Evolutionary conservation across 2,113 vertebrate genomes (phyloP).

Genomic region (Campylomormyrus tamandua): DNA sequence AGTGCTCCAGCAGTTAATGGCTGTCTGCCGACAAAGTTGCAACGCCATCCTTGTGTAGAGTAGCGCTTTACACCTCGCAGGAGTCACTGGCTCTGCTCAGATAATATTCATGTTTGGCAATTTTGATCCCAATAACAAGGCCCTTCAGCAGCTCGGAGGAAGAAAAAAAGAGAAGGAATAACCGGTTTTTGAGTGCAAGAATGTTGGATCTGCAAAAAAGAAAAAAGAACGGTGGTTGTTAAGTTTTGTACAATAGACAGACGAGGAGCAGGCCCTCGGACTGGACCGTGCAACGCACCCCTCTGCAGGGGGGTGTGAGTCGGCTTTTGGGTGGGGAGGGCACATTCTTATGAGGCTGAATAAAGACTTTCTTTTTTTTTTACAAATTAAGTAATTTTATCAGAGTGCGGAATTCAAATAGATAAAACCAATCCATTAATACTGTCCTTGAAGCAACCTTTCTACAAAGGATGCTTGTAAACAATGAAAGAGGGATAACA

Average conservation of each 20-base stretch:
- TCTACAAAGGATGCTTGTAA: slow-evolving; percentile 19
- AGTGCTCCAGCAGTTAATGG: slow-evolving; percentile 60
- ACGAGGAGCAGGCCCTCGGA: neutral
- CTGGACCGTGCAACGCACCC: neutral
- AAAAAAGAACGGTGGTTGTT: slow-evolving; percentile 54
- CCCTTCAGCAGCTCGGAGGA: slow-evolving; percentile 53
- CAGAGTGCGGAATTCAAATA: neutral
- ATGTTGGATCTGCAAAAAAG: slow-evolving; percentile 39
- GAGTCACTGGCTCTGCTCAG: slow-evolving; percentile 69
- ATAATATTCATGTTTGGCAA: slow-evolving; percentile 60
- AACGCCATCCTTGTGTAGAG: slow-evolving; percentile 73
- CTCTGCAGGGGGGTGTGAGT: neutral
- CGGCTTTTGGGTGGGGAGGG: neutral
- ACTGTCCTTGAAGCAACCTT: slow-evolving; percentile 28
- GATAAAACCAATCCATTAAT: neutral
- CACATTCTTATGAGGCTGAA: neutral
- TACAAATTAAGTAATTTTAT: slow-evolving; percentile 13
- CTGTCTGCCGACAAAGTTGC: slow-evolving; percentile 54
- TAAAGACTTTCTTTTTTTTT: neutral
- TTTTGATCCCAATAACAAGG: slow-evolving; percentile 65
- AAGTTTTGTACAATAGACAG: slow-evolving; percentile 27
- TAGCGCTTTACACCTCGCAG: slow-evolving; percentile 63
- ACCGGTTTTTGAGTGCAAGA: slow-evolving; percentile 40
- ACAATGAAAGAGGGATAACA: slow-evolving; percentile 19
- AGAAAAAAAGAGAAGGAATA: slow-evolving; percentile 42